These are phyloP conservation scores for Hydrocynus forskahlii DNA, from an alignment of 2,797 vertebrate species.

Conservation along the genomic window DNA sequence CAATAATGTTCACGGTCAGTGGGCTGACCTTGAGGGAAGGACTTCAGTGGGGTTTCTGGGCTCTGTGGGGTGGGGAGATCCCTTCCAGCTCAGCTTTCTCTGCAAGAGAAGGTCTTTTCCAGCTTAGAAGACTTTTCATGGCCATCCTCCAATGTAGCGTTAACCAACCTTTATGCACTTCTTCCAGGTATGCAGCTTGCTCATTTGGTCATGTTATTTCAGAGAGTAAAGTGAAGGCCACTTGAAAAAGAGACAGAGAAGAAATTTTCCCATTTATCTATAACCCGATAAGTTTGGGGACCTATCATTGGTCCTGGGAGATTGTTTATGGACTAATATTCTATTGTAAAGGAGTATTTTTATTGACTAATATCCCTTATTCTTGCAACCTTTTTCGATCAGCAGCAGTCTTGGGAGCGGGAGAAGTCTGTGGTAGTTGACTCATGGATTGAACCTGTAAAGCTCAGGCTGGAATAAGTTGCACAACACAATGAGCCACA, in stretches of 20 bases:
- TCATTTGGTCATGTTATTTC: background rate
- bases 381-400: background rate
- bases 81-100: background rate
- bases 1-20: conserved; percentile 1
- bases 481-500: too few relatives aligned
- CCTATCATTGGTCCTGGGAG: too few relatives aligned
- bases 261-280: too few relatives aligned
- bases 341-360: background rate
- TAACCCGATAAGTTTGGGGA: too few relatives aligned
- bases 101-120: background rate
- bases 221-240: background rate
- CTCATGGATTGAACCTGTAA: too few relatives aligned
- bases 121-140: background rate
- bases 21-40: background rate
- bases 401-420: too few relatives aligned
- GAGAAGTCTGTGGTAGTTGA: too few relatives aligned
- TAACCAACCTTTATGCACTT: background rate
- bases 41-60: background rate
- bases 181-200: background rate
- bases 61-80: background rate
- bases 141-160: background rate
- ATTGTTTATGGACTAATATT: background rate
- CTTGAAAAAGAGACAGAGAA: background rate
- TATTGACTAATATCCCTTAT: background rate
- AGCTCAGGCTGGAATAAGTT: too few relatives aligned